Percentiles rank a stretch among this genome's conserved stretches.
phyloP scores from a whole-genome alignment of 2,888 invertebrate genomes.

The Eurytoma adleriae region DNA sequence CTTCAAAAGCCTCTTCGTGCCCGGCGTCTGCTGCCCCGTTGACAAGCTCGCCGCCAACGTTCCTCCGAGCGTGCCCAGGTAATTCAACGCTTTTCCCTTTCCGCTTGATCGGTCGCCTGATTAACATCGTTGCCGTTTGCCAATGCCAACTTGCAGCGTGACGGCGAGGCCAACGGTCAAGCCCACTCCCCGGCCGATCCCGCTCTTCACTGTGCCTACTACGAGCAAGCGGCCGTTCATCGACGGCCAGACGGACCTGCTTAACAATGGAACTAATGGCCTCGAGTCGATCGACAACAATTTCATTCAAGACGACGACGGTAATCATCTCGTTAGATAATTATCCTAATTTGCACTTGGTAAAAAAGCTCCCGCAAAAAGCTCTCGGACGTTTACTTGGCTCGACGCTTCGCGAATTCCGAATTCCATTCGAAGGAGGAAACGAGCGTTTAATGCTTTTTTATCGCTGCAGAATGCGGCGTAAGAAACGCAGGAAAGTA shows the following conservation, averaged over 20 bases:
- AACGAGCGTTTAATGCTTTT: no score
- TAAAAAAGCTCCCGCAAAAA: not conserved
- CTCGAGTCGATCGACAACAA: slow-evolving; percentile 70
- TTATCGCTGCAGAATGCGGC: slow-evolving; percentile 83
- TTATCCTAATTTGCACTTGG: not conserved
- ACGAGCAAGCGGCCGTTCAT: slow-evolving; percentile 53
- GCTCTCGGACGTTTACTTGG: not conserved
- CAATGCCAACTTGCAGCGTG: slow-evolving; percentile 1
- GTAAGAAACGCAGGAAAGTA: slow-evolving; percentile 89
- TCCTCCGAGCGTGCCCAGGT: slow-evolving; percentile 75
- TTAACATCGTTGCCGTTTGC: no score
- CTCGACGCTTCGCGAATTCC: not conserved
- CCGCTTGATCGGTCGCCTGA: slow-evolving; percentile 5
- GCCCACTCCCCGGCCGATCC: slow-evolving; percentile 77
- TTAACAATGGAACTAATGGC: slow-evolving; percentile 46
- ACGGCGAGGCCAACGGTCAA: slow-evolving; percentile 69
- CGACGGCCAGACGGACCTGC: slow-evolving; percentile 56
- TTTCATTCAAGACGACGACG: slow-evolving; percentile 73
- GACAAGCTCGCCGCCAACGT: slow-evolving; percentile 60
- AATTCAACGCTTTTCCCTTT: not conserved
- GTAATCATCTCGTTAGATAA: slow-evolving; percentile 58
- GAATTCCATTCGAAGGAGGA: not conserved
- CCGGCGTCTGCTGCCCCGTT: slow-evolving; percentile 92
- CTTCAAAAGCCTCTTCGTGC: slow-evolving; percentile 93
- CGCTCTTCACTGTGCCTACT: slow-evolving; percentile 63